Conservation (phyloP, 2,797 vertebrate species). For the Cuniculus paca region DNA sequence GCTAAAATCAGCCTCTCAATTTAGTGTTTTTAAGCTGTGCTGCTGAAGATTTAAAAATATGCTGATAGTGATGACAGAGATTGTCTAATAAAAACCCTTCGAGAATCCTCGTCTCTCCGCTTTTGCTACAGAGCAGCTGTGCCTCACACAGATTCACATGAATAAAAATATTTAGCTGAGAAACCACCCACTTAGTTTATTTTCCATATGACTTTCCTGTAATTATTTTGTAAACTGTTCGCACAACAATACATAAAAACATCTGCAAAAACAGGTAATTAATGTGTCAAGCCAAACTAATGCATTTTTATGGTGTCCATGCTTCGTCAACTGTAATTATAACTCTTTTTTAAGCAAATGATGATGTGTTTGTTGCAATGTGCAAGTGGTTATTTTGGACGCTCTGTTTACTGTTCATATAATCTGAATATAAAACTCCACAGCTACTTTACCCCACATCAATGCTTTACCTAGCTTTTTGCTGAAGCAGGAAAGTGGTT, state of each 20-base stretch:
- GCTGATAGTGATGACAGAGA: slow-evolving; percentile 85
- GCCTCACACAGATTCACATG: slow-evolving; percentile 92
- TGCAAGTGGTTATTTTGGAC: slow-evolving; percentile 94
- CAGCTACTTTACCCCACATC: slow-evolving; percentile 85
- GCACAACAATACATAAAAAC: slow-evolving; percentile 98
- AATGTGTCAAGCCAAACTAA: slow-evolving; percentile 97
- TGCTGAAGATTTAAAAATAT: slow-evolving; percentile 86
- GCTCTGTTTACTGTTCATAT: slow-evolving; percentile 91
- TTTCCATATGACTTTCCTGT: slow-evolving; percentile 96
- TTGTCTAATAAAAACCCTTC: slow-evolving; percentile 89
- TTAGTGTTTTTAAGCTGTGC: slow-evolving; percentile 82
- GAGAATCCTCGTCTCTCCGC: slow-evolving; percentile 87
- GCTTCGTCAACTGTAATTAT: slow-evolving; percentile 95
- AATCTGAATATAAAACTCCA: slow-evolving; percentile 92
- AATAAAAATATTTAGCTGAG: slow-evolving; percentile 95
- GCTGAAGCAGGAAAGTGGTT: slow-evolving; percentile 76
- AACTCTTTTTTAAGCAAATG: slow-evolving; percentile 95
- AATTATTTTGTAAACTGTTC: slow-evolving; percentile 96
- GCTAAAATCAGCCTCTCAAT: slow-evolving; percentile 86
- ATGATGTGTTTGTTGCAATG: slow-evolving; percentile 94
- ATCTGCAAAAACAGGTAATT: slow-evolving; percentile 99
- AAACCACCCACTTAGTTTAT: slow-evolving; percentile 96
- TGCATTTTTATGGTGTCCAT: slow-evolving; percentile 95
- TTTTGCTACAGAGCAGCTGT: slow-evolving; percentile 92
- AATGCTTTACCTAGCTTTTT: slow-evolving; percentile 82